Evolutionary conservation across 1,140 invertebrate species (phyloP).

Genomic region (Bicyclus anynana): DNA sequence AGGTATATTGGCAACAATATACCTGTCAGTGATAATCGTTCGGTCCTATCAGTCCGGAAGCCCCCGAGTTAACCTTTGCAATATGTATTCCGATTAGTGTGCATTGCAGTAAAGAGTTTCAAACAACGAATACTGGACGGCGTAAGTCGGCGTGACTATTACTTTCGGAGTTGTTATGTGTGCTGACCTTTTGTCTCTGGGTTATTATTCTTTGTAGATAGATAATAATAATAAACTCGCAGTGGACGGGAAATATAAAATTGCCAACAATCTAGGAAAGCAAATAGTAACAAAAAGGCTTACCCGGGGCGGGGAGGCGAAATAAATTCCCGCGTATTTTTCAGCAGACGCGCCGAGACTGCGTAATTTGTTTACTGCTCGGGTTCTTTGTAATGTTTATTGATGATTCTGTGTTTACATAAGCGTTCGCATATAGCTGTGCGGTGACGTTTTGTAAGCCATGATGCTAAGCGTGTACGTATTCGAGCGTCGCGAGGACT

Average conservation of each 20-base stretch:
- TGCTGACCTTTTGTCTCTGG: too few species aligned
- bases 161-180: too few species aligned
- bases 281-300: conserved; percentile 5
- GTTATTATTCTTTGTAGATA: not conserved
- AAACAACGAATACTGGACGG: too few species aligned
- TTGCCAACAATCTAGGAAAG: not conserved
- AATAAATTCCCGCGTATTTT: conserved; percentile 56
- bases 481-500: too few species aligned
- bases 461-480: too few species aligned
- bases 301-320: not conserved
- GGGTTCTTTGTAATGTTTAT: conserved; percentile 3
- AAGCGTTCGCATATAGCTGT: not conserved
- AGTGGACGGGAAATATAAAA: not conserved
- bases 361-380: conserved; percentile 38
- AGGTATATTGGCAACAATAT: too few species aligned
- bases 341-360: conserved; percentile 42
- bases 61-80: too few species aligned
- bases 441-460: not conserved
- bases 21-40: too few species aligned
- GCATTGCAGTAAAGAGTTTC: too few species aligned
- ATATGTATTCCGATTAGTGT: too few species aligned
- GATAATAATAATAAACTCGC: not conserved
- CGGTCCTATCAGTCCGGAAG: too few species aligned
- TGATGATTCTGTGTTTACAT: conserved; percentile 2
- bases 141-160: too few species aligned